Conservation (phyloP, 2,113 vertebrate species). For the Salvelinus fontinalis region DNA sequence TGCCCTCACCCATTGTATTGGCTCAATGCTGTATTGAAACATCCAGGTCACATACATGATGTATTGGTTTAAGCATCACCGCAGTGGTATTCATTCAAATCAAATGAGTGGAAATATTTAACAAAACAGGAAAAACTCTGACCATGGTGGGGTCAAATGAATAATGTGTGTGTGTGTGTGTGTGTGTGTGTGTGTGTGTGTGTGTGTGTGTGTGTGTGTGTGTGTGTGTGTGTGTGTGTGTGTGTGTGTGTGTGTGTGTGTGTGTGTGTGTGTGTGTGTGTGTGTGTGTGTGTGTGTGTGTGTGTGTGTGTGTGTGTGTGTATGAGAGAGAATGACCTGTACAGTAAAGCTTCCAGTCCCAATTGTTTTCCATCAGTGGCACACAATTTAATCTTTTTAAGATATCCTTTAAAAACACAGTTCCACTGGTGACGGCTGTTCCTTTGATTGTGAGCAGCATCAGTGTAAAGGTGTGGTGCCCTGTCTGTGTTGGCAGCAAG, state of each 20-base stretch:
- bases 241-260: no score
- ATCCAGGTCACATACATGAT: background rate
- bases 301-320: no score
- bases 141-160: slow-evolving; percentile 78
- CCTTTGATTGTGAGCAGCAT: slow-evolving; percentile 89
- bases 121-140: slow-evolving; percentile 83
- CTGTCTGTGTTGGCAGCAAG: slow-evolving; percentile 85
- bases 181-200: no score
- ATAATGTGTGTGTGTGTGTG: slow-evolving; percentile 67
- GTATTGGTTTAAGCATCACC: background rate
- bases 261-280: no score
- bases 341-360: slow-evolving; percentile 69
- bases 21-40: no score
- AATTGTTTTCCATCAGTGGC: slow-evolving; percentile 89
- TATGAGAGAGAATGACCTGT: slow-evolving; percentile 65
- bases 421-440: slow-evolving; percentile 83
- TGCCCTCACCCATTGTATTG: background rate
- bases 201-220: no score
- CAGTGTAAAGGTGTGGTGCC: slow-evolving; percentile 86
- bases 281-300: no score
- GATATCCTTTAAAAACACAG: slow-evolving; percentile 84
- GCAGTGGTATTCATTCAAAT: background rate
- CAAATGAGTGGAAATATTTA: background rate
- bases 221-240: no score
- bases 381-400: slow-evolving; percentile 88